Evolutionary conservation across 2,113 vertebrate genomes (phyloP), one percentile per base, ranked within the genome.

Genomic region (Thryonomys swinderianus): DNA sequence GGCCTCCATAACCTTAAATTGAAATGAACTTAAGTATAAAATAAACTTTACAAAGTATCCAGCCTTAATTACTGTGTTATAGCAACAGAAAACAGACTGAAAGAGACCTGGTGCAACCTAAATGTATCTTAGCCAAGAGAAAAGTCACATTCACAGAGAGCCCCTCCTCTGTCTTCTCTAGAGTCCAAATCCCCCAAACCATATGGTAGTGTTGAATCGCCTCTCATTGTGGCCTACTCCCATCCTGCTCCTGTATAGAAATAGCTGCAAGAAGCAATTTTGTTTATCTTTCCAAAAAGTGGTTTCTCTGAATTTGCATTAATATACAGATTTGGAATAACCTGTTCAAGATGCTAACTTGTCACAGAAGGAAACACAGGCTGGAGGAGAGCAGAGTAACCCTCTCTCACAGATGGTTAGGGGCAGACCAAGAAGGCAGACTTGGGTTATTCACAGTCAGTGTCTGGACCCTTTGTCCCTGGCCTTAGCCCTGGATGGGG

Each of bases 261-360:
- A 32, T 25, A 51, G 37, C 34, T 45, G 9, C 21, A 21, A 4
- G 5, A 69, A 79, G 42, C 37, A 20, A 64, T 69, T 45, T 74
- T 79, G 2, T 59, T 61, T 83, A 67, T 66, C n/a, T 3, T 32
- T 87, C 18, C 37, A 25, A 21, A 40, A 66, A 5, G 2, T 23
- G 1, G 8, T 7, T 76, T 88, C 32, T 92, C 55, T 27, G 27
- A 16, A 20, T 79, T 59, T 27, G 57, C 0, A 2, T 18, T 12
- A 4, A 2, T 25, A 20, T 20, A 16, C 0, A 48, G 64, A 21
- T 45, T 17, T 7, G 25, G 32, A 73, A 20, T 32, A 16, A 7
- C 7, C 34, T 7, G 0, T 3, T 1, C 3, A 21, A 21, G 21
- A 0, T 25, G 11, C 18, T 12, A 6, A 1, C 48, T 96, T 30